Evolutionary conservation across 1,140 invertebrate genomes (phyloP), one percentile per base, ranked within the genome.

Genomic region (Brevipalpus yothersi): DNA sequence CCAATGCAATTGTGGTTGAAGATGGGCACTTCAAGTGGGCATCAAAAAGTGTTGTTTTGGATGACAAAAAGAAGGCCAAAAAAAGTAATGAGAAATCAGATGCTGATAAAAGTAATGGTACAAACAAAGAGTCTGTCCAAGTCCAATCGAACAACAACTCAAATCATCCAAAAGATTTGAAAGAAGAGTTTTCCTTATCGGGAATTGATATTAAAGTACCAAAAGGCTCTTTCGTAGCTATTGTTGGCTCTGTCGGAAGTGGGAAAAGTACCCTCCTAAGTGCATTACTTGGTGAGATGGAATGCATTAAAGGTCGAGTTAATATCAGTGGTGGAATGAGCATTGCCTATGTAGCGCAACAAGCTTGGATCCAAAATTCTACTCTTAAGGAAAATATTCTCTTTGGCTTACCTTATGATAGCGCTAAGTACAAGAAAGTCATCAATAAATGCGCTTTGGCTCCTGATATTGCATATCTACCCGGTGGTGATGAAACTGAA

Each of bases 311-410:
- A 42, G 56, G 72, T 43, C 15, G 58, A 13, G 43, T 64, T n/a
- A 58, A 63, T 56, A 49, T 68, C 61, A 57, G 17, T 49, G 76
- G 39, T 2, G n/a, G 21, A 13, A 12, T 41, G 12, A 49, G 13
- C 8, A 63, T 72, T 10, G 72, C 72, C 1, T 78, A 77, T 66
- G 75, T 75, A 0, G 65, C 75, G 8, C 76, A 78, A 64, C 71
- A 76, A 65, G 75, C 77, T 0, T 82, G 80, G 80, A 77, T 78
- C 45, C 73, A 75, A 63, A 78, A 78, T 65, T 64, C 66, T 17
- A 74, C 73, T 0, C 54, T 78, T 19, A 65, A 68, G 51, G 69
- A 76, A 43, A 78, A 78, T 63, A 73, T 78, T 60, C 60, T 82
- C 0, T 82, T 82, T 69, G 78, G 76, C 17, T 69, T 75, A 58